These are phyloP conservation scores for Eudyptes chrysolophus DNA, from an alignment of 2,113 vertebrate species.

Conservation along the genomic window DNA sequence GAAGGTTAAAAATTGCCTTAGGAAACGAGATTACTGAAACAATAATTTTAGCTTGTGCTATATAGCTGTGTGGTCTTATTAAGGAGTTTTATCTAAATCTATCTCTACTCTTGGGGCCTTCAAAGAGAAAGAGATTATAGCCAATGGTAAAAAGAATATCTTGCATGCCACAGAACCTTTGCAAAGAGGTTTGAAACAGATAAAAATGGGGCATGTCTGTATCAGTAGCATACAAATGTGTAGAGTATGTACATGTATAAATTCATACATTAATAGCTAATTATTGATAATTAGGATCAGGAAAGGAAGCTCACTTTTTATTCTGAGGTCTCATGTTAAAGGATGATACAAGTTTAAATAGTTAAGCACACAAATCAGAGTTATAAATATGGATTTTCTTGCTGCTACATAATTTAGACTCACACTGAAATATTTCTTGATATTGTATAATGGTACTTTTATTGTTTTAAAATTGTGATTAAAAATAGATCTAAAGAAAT, in stretches of 20 bases:
- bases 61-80: constrained; percentile 40
- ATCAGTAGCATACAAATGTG: background rate
- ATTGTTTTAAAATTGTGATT: background rate
- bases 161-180: background rate
- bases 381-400: background rate
- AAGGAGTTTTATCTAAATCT: constrained; percentile 47
- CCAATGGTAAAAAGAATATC: constrained; percentile 7
- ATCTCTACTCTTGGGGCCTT: constrained; percentile 7
- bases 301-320: background rate
- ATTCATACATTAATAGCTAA: background rate
- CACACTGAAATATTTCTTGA: background rate
- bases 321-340: background rate
- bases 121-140: constrained; percentile 23
- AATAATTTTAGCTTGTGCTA: background rate
- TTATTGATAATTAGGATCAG: background rate
- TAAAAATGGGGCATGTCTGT: background rate
- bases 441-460: background rate
- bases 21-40: background rate
- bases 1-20: background rate
- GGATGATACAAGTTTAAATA: background rate
- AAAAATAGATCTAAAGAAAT: constrained; percentile 20
- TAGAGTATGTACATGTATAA: background rate
- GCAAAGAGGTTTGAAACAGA: background rate
- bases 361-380: background rate
- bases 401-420: background rate